phyloP scores from a whole-genome alignment of 2,888 invertebrate genomes.

The Phrixothrix hirtus region DNA sequence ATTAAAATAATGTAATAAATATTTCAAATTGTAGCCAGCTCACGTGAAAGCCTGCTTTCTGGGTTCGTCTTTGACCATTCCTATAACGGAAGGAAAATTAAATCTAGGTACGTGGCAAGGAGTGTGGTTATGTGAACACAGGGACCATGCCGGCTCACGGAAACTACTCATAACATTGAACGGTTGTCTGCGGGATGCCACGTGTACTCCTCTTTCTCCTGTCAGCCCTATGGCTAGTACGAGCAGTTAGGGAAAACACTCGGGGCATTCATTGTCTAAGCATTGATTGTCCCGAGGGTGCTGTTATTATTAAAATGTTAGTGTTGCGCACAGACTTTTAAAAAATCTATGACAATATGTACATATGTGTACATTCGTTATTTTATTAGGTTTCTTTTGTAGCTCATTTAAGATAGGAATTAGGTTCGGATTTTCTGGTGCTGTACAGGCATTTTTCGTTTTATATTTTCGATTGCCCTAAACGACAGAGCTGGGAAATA shows the following conservation, averaged over 20 bases:
- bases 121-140: slow-evolving; percentile 97
- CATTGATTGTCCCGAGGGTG: slow-evolving; percentile 55
- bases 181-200: slow-evolving; percentile 85
- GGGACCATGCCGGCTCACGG: slow-evolving; percentile 92
- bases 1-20: slow-evolving; percentile 11
- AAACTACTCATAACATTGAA: slow-evolving; percentile 84
- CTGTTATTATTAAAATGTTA: slow-evolving; percentile 31
- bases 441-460: slow-evolving; percentile 37
- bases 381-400: slow-evolving; percentile 18
- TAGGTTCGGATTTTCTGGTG: slow-evolving; percentile 39
- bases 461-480: too few species aligned
- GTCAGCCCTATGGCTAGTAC: slow-evolving; percentile 85
- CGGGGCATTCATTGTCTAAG: slow-evolving; percentile 57
- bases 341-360: slow-evolving; percentile 57
- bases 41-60: slow-evolving; percentile 97
- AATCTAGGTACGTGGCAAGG: slow-evolving; percentile 98
- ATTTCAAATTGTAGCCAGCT: slow-evolving; percentile 74
- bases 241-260: slow-evolving; percentile 84
- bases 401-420: slow-evolving; percentile 32
- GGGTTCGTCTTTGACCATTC: slow-evolving; percentile 93
- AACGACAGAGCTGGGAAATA: too few species aligned
- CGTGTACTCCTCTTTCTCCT: slow-evolving; percentile 84
- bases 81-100: slow-evolving; percentile 93
- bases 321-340: slow-evolving; percentile 49
- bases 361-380: slow-evolving; percentile 55